Evolutionary conservation across 2,888 invertebrate species (phyloP), one percentile per base, ranked within the genome.

Genomic region (Clanis bilineata): DNA sequence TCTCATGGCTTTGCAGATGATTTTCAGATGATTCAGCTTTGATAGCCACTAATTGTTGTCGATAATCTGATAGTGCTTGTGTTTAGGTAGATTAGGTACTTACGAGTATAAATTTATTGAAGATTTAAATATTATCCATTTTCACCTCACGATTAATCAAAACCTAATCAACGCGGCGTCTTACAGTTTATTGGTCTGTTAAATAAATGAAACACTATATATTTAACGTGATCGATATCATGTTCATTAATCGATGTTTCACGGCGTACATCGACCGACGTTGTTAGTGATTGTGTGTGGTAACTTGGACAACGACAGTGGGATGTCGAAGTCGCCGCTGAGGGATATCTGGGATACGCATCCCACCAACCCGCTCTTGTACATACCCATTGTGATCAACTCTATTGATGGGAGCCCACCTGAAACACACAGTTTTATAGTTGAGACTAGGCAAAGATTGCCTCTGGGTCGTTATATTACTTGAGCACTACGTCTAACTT

Each of bases 261-360:
- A 92, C 72, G 92, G 90, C 12, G 83, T 74, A 72, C 93, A 93
- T 61, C 90, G 76, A 21, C 92, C 92, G 1, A 93, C 91, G 68
- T 93, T 93, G 71, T 92, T 92, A 0, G 93, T 93, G 73, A 94
- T 93, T 58, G 94, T 94, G 77, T 94, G 93, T 0, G 93, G 93
- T 56, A 95, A 93, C 62, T 94, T 95, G 10, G 94, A 94, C 43
- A 94, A 88, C 6, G 95, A 94, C 44, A 96, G 93, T 12, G 95
- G 95, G 54, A 97, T 94, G 71, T 95, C 95, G 77, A 95, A 95
- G 83, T 97, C 96, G 12, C 96, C 95, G 68, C 96, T 96, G 56
- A 97, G 90, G 1, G 96, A 95, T 71, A 97, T 94, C 85, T 97
- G 96, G 45, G 96, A 96, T 73, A 97, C 95, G 87, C 97, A 97